Base-by-base conservation (phyloP, 2,113 vertebrate genomes). In the Epinephelus lanceolatus region DNA sequence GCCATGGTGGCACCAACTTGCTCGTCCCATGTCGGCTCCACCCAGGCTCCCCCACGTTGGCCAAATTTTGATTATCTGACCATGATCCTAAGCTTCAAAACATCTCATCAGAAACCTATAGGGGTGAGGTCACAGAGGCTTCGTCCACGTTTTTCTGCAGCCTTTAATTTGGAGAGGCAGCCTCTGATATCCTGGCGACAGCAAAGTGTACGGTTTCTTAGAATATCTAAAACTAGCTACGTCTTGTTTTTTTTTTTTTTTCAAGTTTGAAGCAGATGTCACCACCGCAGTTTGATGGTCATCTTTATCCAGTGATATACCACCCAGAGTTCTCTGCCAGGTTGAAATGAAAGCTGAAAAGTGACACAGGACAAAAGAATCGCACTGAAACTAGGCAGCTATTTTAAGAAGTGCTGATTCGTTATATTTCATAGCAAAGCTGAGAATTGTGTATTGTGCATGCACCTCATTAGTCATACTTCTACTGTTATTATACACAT, bases 121-220 rank as follows among this genome's bases (percentile, higher is more conserved):
- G 84, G 42, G 76, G 60, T 89, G 56, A 91, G 81, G 88, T 88
- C 86, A 83, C 68, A 14, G 59, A 84, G 45, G 63, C 71, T 53
- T 9, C 52, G 18, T 83, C 40, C 71, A 63, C 51, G 5, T 73
- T 84, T 73, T 75, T 78, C 60, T 63, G 3, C 63, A 86, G 80
- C 83, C 91, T 92, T 84, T 93, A 86, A 93, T 93, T 89, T 86
- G 60, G 60, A 42, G 42, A 61, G 11, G 27, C 53, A 71, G 57
- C 60, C 83, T 66, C 66, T 56, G 86, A 85, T 85, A 76, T 65
- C 52, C 42, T 76, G 75, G 27, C 65, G 73, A 33, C 55, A 84
- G 68, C 53, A 47, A 57, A 59, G 42, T 67, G 45, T 67, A 76
- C 62, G 40, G 71, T 88, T 76, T 70, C 56, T 87, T 30, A 56